Evolutionary conservation across 2,113 vertebrate species (phyloP), one percentile per base, ranked within the genome.

Genomic region (Microcebus ravelobensis): DNA sequence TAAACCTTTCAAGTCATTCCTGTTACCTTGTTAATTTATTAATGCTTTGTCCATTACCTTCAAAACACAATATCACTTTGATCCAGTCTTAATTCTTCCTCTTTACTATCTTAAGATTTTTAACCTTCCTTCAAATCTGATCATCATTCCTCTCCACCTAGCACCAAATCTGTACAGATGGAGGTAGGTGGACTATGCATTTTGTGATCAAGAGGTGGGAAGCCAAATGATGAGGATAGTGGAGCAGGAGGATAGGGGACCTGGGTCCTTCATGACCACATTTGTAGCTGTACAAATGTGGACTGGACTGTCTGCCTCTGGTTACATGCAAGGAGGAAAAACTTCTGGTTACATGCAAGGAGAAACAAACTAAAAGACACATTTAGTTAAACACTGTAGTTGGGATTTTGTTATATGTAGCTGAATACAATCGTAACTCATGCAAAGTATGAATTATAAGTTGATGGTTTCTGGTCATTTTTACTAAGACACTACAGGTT

Each of bases 1-100:
- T 93, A 81, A 76, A 91, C 29, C 45, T 73, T 93, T 52, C 34
- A 57, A 74, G 27, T 42, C 23, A 80, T 42, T 71, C 29, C 27
- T 83, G 20, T 79, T 79, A 79, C 36, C 39, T 71, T 57, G 36
- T 84, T 87, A 70, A 77, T 55, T 83, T 17, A 86, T 82, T 39
- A 67, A 71, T 79, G 31, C 20, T 94, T 88, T 81, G 61, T 39
- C 45, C 3, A 6, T 82, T 85, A 77, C 21, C 57, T 90, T 86
- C 11, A 50, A 94, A 89, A 59, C 48, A 85, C 23, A 27, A n/a
- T 77, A 82, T 81, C n/a, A 91, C 67, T 89, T 91, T 79, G 36
- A 90, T 84, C 39, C 34, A 76, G 2, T 67, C 21, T 74, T 87
- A 83, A 31, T 90, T 89, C 3, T 90, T 92, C 39, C 1, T 87